Conservation (phyloP, 1,140 invertebrate genomes). For the Brachionus sp. region DNA sequence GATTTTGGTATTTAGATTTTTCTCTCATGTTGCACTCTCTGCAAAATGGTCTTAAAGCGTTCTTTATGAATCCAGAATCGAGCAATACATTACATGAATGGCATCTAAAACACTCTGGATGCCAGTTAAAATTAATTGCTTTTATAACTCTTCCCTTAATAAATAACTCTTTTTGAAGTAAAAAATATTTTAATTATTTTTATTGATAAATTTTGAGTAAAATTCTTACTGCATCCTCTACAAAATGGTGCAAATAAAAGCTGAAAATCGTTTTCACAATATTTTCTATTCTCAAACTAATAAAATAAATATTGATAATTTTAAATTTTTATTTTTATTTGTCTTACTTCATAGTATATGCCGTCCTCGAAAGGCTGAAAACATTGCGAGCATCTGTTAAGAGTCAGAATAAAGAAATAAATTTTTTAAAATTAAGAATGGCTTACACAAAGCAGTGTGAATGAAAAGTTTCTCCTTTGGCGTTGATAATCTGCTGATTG, state of each 20-base stretch:
- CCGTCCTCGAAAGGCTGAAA: constrained; percentile 96
- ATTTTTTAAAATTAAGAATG: constrained; percentile 10
- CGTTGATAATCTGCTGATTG: constrained; percentile 96
- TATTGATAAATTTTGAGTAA: not conserved
- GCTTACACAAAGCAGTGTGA: constrained; percentile 98
- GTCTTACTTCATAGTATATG: constrained; percentile 81
- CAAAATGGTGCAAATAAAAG: constrained; percentile 96
- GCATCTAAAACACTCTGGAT: constrained; percentile 93
- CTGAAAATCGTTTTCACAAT: constrained; percentile 99
- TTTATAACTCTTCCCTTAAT: constrained; percentile 95
- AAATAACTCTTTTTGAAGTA: constrained; percentile 73
- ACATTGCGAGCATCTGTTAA: constrained; percentile 88
- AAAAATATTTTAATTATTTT: not conserved
- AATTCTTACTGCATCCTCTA: constrained; percentile 80
- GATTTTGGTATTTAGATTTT: not conserved
- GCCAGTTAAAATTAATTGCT: constrained; percentile 98
- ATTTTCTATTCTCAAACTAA: constrained; percentile 92
- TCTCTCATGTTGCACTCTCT: constrained; percentile 70
- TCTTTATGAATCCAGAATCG: constrained; percentile 79
- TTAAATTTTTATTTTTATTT: constrained; percentile 25
- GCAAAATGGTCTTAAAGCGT: constrained; percentile 77
- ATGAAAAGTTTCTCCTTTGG: constrained; percentile 96
- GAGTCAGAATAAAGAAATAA: not conserved
- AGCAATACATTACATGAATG: constrained; percentile 86
- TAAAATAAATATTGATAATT: constrained; percentile 49